Conservation (phyloP, 2,888 invertebrate species). For the Saturnia japonica region DNA sequence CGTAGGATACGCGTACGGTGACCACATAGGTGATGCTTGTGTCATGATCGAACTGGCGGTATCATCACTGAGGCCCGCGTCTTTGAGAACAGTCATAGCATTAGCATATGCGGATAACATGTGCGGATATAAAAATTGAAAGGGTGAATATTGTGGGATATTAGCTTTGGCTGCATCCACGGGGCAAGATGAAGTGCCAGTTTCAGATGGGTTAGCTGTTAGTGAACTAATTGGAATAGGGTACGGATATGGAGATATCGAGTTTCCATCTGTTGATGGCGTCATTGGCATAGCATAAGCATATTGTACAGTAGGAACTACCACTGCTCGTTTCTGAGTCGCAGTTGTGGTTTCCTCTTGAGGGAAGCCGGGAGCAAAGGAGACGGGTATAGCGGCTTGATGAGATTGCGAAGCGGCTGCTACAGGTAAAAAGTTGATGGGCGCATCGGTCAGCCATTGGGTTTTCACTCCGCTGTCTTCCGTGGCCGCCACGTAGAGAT, state of each 20-base stretch:
- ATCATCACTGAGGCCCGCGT: constrained; percentile 53
- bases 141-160: constrained; percentile 55
- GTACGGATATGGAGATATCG: constrained; percentile 50
- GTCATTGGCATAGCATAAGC: constrained; percentile 54
- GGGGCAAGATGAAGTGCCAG: constrained; percentile 29
- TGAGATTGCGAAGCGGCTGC: constrained; percentile 43
- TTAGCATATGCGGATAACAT: constrained; percentile 65
- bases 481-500: constrained; percentile 72
- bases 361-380: constrained; percentile 43
- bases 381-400: constrained; percentile 36
- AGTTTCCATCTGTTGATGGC: constrained; percentile 40
- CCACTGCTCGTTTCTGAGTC: constrained; percentile 57
- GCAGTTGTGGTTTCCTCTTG: constrained; percentile 47
- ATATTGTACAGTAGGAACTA: constrained; percentile 56
- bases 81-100: constrained; percentile 58
- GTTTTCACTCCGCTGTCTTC: constrained; percentile 67
- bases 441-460: constrained; percentile 71
- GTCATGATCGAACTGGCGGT: constrained; percentile 41
- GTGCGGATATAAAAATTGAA: constrained; percentile 66
- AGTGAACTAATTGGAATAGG: constrained; percentile 35
- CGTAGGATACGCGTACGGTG: constrained; percentile 60
- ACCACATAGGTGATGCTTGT: constrained; percentile 55
- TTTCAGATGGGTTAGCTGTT: constrained; percentile 38
- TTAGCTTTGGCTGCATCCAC: constrained; percentile 36
- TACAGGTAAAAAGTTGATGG: constrained; percentile 60